Evolutionary conservation across 2,113 vertebrate species (phyloP).

Genomic region (Syrrhaptes paradoxus): DNA sequence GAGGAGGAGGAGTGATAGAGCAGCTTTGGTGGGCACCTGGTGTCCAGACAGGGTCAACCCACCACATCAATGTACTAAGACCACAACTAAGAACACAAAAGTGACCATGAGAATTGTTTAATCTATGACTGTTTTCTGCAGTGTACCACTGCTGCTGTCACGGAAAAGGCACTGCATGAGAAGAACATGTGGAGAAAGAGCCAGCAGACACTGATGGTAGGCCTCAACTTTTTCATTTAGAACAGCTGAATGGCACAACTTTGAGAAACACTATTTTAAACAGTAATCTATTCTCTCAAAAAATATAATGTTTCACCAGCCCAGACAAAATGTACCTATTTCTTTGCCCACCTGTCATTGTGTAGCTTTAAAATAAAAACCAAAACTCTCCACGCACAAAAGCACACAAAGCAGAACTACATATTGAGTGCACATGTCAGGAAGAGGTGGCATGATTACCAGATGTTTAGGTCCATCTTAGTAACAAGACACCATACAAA

Average conservation of each 20-base stretch:
- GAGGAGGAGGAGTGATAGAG: too few relatives aligned
- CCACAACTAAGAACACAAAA: not conserved
- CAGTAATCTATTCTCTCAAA: not conserved
- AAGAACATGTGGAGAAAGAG: not conserved
- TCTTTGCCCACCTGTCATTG: slow-evolving; percentile 15
- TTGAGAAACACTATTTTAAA: not conserved
- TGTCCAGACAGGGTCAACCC: too few relatives aligned
- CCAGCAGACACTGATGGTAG: not conserved
- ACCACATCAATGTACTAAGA: not conserved
- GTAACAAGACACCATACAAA: slow-evolving; percentile 27
- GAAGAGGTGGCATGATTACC: slow-evolving; percentile 16
- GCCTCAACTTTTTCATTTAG: not conserved
- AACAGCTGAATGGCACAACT: not conserved
- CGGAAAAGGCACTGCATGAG: not conserved
- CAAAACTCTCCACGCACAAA: not conserved
- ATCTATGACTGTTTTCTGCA: not conserved
- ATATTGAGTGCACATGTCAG: not conserved
- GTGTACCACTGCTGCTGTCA: not conserved
- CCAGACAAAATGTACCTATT: not conserved
- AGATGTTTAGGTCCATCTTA: slow-evolving; percentile 46
- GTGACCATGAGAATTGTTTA: not conserved
- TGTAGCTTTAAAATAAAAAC: not conserved
- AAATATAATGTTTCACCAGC: slow-evolving; percentile 7
- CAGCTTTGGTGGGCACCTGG: too few relatives aligned
- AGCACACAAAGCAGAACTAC: not conserved